Conservation (phyloP, 2,113 vertebrate species). For the Patagioenas fasciata region DNA sequence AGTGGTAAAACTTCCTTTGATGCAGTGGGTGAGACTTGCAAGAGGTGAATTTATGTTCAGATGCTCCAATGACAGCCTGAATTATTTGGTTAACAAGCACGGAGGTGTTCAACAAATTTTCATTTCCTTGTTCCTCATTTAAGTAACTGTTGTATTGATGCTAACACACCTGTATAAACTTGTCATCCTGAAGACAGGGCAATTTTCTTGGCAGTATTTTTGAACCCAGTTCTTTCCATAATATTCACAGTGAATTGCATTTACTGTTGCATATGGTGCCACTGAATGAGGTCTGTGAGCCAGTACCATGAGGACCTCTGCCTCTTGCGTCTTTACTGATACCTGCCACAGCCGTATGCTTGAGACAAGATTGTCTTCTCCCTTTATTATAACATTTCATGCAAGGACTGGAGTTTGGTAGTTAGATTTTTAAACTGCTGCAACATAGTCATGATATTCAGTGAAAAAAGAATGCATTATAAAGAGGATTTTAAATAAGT, state of each 20-base stretch:
- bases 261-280: not conserved
- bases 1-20: not conserved
- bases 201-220: not conserved
- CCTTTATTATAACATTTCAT: not conserved
- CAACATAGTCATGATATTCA: not conserved
- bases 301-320: not conserved
- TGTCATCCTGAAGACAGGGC: not conserved
- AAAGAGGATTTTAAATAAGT: not conserved
- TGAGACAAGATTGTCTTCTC: not conserved
- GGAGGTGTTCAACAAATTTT: not conserved
- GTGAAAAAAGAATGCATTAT: not conserved
- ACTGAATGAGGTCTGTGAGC: not conserved
- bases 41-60: not conserved
- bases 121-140: not conserved
- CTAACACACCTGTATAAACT: not conserved
- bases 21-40: not conserved
- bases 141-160: not conserved
- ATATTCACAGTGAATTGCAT: not conserved
- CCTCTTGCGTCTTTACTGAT: not conserved
- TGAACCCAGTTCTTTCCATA: not conserved
- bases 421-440: not conserved
- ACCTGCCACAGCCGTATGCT: not conserved
- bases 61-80: fast-evolving
- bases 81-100: not conserved
- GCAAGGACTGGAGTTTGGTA: not conserved